phyloP scores from a whole-genome alignment of 2,888 invertebrate species.

The Drosophila lacicola region DNA sequence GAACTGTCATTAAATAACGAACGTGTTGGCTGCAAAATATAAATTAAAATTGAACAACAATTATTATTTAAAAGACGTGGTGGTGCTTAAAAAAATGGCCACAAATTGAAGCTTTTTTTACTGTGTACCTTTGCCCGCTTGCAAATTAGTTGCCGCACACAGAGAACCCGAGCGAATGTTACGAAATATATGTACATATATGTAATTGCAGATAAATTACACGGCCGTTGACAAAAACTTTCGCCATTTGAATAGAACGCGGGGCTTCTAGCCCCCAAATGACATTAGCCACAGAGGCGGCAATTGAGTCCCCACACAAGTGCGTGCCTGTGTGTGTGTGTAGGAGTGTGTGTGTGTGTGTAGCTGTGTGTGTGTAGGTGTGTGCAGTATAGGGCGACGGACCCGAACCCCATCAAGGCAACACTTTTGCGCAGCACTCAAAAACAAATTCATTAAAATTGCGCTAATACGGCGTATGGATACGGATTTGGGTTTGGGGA shows the following conservation, averaged over 20 bases:
- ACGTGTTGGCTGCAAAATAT: no score
- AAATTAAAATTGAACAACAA: no score
- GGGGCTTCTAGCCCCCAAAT: constrained; percentile 47
- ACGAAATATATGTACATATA: constrained; percentile 37
- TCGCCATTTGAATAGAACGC: constrained; percentile 56
- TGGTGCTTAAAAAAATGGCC: no score
- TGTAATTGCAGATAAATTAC: constrained; percentile 72
- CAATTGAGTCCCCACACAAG: constrained; percentile 30
- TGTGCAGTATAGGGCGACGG: constrained; percentile 22
- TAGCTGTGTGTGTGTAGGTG: not conserved
- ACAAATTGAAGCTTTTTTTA: not conserved
- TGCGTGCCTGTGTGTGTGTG: not conserved
- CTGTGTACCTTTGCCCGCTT: not conserved
- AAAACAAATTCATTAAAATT: constrained; percentile 72
- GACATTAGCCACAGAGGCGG: not conserved
- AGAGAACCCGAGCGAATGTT: constrained; percentile 12
- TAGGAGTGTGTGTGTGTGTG: not conserved
- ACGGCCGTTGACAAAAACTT: constrained; percentile 63
- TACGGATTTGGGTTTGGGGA: not conserved
- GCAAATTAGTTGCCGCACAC: constrained; percentile 26
- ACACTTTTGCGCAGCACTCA: constrained; percentile 68
- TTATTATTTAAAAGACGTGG: no score
- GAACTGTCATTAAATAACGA: not conserved
- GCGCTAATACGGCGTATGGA: constrained; percentile 32
- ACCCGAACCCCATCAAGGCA: constrained; percentile 39